Evolutionary conservation across 2,888 invertebrate genomes (phyloP).

Genomic region (Zhuqinia jingwanae): DNA sequence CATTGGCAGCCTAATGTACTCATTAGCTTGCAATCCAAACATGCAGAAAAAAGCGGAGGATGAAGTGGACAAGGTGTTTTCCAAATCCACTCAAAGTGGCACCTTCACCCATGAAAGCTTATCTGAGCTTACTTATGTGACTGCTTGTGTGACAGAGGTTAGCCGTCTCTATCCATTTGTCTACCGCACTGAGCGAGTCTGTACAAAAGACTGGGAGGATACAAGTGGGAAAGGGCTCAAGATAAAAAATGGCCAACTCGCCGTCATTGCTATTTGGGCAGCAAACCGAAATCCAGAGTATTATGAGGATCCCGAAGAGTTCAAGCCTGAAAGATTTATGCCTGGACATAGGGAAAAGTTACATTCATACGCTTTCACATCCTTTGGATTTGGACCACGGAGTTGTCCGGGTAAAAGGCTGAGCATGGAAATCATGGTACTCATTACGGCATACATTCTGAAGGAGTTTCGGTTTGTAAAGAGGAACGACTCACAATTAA

Average conservation of each 20-base stretch:
- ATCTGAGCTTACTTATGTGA: slow-evolving; percentile 71
- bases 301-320: slow-evolving; percentile 74
- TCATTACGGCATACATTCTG: slow-evolving; percentile 15
- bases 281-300: slow-evolving; percentile 73
- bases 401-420: slow-evolving; percentile 57
- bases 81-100: slow-evolving; percentile 53
- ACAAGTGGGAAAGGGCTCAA: slow-evolving; percentile 36
- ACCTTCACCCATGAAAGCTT: slow-evolving; percentile 69
- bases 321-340: slow-evolving; percentile 75
- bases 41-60: not conserved
- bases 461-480: slow-evolving; percentile 47
- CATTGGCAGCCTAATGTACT: slow-evolving; percentile 49
- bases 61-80: slow-evolving; percentile 69
- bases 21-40: not conserved
- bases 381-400: slow-evolving; percentile 70
- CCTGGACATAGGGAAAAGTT: slow-evolving; percentile 71
- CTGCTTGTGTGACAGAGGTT: slow-evolving; percentile 73
- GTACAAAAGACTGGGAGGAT: slow-evolving; percentile 73
- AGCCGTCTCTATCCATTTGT: slow-evolving; percentile 72
- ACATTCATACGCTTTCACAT: slow-evolving; percentile 70
- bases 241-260: slow-evolving; percentile 71
- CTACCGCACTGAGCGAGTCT: slow-evolving; percentile 72
- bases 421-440: slow-evolving; percentile 35
- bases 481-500: slow-evolving; percentile 44
- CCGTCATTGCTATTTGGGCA: slow-evolving; percentile 69